Base-by-base conservation (phyloP, 2,797 vertebrate species). In the Pseudochirops corinnae region DNA sequence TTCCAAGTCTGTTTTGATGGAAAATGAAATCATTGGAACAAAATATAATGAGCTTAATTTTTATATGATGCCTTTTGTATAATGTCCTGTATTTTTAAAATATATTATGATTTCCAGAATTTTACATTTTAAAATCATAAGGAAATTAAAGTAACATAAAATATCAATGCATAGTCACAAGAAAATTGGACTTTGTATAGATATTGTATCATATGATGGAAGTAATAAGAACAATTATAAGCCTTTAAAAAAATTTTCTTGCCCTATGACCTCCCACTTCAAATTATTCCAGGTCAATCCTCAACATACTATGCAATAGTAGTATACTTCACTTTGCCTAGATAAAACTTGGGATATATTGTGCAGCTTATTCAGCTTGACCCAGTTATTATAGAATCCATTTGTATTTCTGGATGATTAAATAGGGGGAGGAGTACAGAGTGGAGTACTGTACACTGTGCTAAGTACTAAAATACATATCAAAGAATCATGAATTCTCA, bases 21-120 rank as follows among this genome's bases (percentile, higher is more conserved):
- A 1, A 5, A 60, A 94, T 96, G 57, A 90, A 1, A 39, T 12
- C 46, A 26, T 67, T 5, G 67, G 39, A 93, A 12, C 91, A 57
- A 91, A 96, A 11, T 24, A 90, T 92, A 55, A 46, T 97, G 94
- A 67, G 50, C 93, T 13, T 93, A 90, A 95, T 62, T 93, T 82
- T 90, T 87, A 95, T 94, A 29, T 29, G 31, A 55, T 87, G 39
- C 26, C 26, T 91, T 53, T 13, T 91, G 10, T 53, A 3, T 55
- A 33, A 29, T 52, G 33, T 95, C n/a, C 55, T 92, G 11, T 93
- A 14, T 56, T 92, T 94, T 95, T 60, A 46, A 1, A 96, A 90
- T 39, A n/a, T 91, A 92, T 21, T 87, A n/a, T 53, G 12, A 13
- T 97, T 93, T 28, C 26, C 46, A 93, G n/a, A 67, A 50, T 46